phyloP scores from a whole-genome alignment of 1,140 invertebrate genomes.

The Patella vulgata region DNA sequence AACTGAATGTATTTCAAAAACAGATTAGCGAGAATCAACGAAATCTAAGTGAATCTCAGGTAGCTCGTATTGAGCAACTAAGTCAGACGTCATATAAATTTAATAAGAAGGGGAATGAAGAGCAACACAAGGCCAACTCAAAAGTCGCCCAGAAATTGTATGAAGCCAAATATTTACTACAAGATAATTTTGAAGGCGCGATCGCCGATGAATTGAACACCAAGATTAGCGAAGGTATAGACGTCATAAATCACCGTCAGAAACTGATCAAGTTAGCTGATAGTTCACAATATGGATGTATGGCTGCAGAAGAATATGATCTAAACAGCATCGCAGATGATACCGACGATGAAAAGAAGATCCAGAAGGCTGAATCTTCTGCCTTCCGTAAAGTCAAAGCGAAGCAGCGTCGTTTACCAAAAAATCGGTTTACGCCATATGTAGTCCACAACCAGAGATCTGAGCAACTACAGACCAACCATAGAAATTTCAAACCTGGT shows the following conservation, averaged over 20 bases:
- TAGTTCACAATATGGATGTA: background rate
- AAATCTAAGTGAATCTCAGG: no score
- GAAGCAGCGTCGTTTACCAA: background rate
- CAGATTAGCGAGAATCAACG: no score
- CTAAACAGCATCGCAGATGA: background rate
- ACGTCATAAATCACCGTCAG: background rate
- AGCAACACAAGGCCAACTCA: background rate
- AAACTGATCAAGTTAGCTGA: constrained; percentile 6
- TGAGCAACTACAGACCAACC: no score
- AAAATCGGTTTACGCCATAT: no score
- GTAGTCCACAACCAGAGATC: background rate
- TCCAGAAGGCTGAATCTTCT: background rate
- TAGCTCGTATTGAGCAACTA: background rate
- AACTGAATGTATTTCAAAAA: no score
- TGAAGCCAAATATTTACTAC: background rate
- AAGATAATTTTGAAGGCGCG: background rate
- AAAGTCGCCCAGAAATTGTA: background rate
- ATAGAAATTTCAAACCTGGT: background rate
- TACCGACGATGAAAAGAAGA: no score
- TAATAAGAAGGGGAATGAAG: constrained; percentile 1
- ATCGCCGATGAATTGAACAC: background rate
- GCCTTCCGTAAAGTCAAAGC: background rate
- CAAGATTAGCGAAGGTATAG: constrained; percentile 1
- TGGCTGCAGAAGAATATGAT: background rate
- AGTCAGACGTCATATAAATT: background rate